These are phyloP conservation scores for Ganaspis brasiliensis DNA, from an alignment of 2,888 invertebrate genomes.

Conservation along the genomic window DNA sequence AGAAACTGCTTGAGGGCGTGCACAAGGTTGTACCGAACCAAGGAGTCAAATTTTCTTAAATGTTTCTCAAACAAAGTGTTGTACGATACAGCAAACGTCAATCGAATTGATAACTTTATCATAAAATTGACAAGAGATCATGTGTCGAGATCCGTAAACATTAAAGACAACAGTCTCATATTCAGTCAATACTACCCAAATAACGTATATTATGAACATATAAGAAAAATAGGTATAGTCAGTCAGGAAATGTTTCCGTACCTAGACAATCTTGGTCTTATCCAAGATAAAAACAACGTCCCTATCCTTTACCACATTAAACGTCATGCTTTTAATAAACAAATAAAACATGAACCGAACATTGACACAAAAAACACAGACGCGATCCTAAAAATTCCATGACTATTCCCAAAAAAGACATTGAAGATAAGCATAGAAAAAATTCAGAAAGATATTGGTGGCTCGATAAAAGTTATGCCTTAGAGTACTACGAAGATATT, in stretches of 20 bases:
- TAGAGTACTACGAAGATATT: too few relatives aligned
- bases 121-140: conserved; percentile 49
- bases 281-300: too few relatives aligned
- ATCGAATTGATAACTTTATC: conserved; percentile 51
- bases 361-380: too few relatives aligned
- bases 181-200: conserved; percentile 1
- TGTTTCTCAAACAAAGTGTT: conserved; percentile 43
- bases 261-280: conserved; percentile 16
- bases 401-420: too few relatives aligned
- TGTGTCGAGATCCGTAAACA: background rate
- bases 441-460: too few relatives aligned
- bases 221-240: conserved; percentile 15
- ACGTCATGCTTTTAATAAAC: conserved; percentile 24
- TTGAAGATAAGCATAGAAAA: too few relatives aligned
- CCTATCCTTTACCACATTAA: conserved; percentile 33
- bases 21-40: conserved; percentile 8
- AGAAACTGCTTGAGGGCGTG: conserved; percentile 47
- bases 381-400: background rate
- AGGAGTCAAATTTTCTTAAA: conserved; percentile 34
- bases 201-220: background rate
- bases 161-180: background rate
- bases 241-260: conserved; percentile 38
- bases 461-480: too few relatives aligned
- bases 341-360: background rate
- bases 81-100: conserved; percentile 47